A percentile compares a stretch with the other conserved stretches of the same genome.
phyloP scores from a whole-genome alignment of 2,888 invertebrate genomes.

The Oligia strigilis region DNA sequence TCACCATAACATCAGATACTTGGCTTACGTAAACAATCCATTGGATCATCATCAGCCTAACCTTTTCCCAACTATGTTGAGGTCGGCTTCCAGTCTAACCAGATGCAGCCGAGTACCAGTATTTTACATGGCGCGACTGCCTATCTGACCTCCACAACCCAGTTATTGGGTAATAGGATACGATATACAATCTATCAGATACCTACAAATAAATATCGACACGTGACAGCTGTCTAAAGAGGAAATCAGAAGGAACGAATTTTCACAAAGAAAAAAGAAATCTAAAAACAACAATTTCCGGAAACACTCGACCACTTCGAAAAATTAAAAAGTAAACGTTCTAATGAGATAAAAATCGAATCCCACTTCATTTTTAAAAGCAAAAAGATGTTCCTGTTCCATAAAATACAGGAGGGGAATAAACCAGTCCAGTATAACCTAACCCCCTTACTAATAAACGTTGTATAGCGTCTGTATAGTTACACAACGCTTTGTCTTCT shows the following conservation, averaged over 20 bases:
- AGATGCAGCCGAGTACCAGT: neutral
- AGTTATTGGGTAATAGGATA: neutral
- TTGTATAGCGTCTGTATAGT: too few species aligned
- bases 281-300: neutral
- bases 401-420: constrained; percentile 25
- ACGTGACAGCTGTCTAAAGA: neutral
- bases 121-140: neutral
- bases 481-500: too few species aligned
- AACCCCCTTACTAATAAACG: neutral
- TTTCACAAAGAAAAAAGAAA: neutral
- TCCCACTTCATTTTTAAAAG: constrained; percentile 33
- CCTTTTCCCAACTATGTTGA: neutral
- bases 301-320: constrained; percentile 3
- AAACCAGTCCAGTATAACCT: constrained; percentile 21
- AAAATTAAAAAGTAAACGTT: constrained; percentile 17
- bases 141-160: neutral
- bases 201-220: neutral
- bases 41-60: neutral
- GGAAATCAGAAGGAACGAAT: neutral
- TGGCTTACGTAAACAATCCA: neutral
- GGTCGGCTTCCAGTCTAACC: neutral
- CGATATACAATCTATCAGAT: neutral
- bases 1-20: neutral
- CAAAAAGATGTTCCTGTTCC: constrained; percentile 18
- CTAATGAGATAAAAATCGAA: constrained; percentile 1